phyloP scores from a whole-genome alignment of 1,140 invertebrate species.

The Leucophenga varia region DNA sequence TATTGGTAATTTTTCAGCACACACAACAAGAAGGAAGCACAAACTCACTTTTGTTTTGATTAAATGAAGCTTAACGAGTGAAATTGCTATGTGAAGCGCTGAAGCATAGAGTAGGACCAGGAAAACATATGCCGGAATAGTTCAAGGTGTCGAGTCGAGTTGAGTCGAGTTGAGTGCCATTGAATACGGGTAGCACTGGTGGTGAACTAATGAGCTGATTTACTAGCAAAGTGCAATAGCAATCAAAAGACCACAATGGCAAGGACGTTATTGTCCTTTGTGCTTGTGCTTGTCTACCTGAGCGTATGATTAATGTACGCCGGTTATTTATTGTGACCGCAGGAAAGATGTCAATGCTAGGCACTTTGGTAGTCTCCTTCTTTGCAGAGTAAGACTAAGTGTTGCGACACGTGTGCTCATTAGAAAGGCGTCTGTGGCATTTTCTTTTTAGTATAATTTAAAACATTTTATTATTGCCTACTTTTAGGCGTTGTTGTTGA shows the following conservation, averaged over 20 bases:
- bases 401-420: slow-evolving; percentile 37
- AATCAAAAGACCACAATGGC: no score
- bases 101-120: slow-evolving; percentile 10
- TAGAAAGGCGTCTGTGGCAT: slow-evolving; percentile 15
- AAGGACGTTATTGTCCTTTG: no score
- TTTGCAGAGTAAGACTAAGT: background rate
- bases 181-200: no score
- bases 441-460: slow-evolving; percentile 2
- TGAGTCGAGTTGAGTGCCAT: slow-evolving; percentile 5
- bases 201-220: slow-evolving; percentile 53
- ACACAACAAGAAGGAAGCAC: background rate
- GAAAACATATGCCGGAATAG: background rate
- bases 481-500: slow-evolving; percentile 4
- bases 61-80: slow-evolving; percentile 52
- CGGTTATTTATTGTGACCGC: slow-evolving; percentile 49
- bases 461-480: slow-evolving; percentile 18
- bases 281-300: slow-evolving; percentile 2
- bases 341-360: slow-evolving; percentile 32
- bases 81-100: background rate
- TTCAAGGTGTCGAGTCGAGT: slow-evolving; percentile 7
- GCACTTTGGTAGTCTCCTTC: background rate
- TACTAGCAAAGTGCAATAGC: slow-evolving; percentile 45
- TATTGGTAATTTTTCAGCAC: slow-evolving; percentile 42
- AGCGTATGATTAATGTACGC: slow-evolving; percentile 47
- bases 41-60: slow-evolving; percentile 48